Percentiles rank a stretch among this genome's conserved stretches.
phyloP scores from a whole-genome alignment of 2,113 vertebrate genomes.

The Epinephelus moara region DNA sequence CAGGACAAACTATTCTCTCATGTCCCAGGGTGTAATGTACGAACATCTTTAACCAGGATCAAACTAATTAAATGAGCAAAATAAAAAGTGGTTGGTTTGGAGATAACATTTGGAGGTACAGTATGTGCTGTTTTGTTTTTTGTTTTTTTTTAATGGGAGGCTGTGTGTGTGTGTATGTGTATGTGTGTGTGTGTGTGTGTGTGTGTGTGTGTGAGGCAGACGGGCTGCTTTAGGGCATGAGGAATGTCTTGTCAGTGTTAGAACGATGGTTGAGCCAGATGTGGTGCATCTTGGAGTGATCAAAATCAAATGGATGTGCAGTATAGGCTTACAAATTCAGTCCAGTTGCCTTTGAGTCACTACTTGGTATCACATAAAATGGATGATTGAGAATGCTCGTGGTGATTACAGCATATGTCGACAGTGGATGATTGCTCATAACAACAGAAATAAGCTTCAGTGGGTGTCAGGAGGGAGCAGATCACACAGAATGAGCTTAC shows the following conservation, averaged over 20 bases:
- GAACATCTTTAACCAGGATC: background rate
- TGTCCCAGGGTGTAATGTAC: constrained; percentile 8
- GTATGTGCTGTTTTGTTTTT: background rate
- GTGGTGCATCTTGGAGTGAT: background rate
- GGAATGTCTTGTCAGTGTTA: background rate
- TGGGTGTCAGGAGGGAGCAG: constrained; percentile 13
- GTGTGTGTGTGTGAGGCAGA: background rate
- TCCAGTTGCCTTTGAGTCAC: background rate
- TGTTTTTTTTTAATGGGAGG: background rate
- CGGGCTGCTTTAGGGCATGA: background rate
- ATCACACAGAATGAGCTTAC: background rate
- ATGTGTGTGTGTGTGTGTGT: background rate
- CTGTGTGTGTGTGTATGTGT: background rate
- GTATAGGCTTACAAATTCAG: background rate
- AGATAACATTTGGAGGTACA: constrained; percentile 5
- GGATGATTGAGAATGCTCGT: background rate
- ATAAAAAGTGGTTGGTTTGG: background rate
- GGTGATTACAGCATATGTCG: background rate
- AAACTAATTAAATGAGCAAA: background rate
- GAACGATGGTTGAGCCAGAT: constrained; percentile 5
- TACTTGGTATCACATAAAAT: background rate
- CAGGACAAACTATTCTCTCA: constrained; percentile 34
- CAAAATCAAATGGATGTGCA: background rate
- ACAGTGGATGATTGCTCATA: background rate
- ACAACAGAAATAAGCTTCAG: background rate